Evolutionary conservation across 2,888 invertebrate species (phyloP).

Genomic region (Julus scanicus): DNA sequence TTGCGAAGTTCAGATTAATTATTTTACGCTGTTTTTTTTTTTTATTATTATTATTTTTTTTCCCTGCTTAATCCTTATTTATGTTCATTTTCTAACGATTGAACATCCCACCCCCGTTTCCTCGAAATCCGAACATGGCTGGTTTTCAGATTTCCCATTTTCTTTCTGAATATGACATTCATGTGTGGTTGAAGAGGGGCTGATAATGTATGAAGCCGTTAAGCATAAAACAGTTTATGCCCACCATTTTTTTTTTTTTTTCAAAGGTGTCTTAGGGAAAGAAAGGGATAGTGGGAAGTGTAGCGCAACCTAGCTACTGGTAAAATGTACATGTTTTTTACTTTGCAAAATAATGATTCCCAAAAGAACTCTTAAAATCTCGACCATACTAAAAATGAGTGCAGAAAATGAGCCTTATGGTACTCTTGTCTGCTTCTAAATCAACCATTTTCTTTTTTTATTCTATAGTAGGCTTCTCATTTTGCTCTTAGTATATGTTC

Average conservation of each 20-base stretch:
- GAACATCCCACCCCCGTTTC: background rate
- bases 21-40: background rate
- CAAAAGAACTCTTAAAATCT: constrained; percentile 53
- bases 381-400: constrained; percentile 27
- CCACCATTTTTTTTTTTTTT: constrained; percentile 41
- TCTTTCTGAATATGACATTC: constrained; percentile 48
- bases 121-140: background rate
- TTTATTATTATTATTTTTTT: background rate
- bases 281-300: constrained; percentile 6
- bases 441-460: background rate
- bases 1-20: background rate
- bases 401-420: constrained; percentile 29
- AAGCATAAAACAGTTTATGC: constrained; percentile 37
- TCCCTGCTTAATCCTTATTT: background rate
- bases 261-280: constrained; percentile 4
- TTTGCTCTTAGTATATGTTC: constrained; percentile 32
- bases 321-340: constrained; percentile 5
- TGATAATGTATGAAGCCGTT: constrained; percentile 36
- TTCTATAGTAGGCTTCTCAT: background rate
- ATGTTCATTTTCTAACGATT: constrained; percentile 35
- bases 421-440: constrained; percentile 28
- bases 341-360: constrained; percentile 42
- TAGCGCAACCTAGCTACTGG: background rate
- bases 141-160: constrained; percentile 1
- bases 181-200: background rate